Conservation (phyloP, 2,113 vertebrate genomes). For the Microtus pennsylvanicus region DNA sequence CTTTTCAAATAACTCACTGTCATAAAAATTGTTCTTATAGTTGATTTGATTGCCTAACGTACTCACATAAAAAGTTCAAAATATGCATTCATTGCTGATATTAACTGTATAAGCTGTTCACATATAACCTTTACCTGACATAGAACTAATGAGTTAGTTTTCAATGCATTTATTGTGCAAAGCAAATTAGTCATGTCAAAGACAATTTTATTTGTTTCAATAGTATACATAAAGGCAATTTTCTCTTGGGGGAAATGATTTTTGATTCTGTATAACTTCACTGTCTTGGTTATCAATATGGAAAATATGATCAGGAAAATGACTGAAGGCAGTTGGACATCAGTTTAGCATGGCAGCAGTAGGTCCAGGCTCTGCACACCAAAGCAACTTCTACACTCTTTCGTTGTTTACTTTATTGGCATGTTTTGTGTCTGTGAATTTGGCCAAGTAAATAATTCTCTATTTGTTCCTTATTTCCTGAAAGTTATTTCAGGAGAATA, state of each 20-base stretch:
- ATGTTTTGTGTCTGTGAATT: not conserved
- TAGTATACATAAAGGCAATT: conserved; percentile 81
- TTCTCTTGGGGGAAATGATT: conserved; percentile 78
- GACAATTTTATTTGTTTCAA: conserved; percentile 84
- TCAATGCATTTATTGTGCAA: conserved; percentile 81
- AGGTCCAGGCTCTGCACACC: conserved; percentile 47
- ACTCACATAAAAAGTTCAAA: conserved; percentile 80
- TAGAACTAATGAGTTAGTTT: conserved; percentile 84
- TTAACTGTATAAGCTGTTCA: conserved; percentile 72
- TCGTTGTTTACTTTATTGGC: not conserved
- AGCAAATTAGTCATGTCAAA: conserved; percentile 79
- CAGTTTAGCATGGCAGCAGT: conserved; percentile 59
- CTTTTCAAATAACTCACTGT: conserved; percentile 79
- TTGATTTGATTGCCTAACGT: conserved; percentile 81
- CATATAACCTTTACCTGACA: conserved; percentile 76
- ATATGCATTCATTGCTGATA: conserved; percentile 79
- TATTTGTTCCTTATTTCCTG: not conserved
- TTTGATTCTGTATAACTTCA: conserved; percentile 78
- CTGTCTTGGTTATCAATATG: conserved; percentile 74
- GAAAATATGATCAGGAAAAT: conserved; percentile 72
- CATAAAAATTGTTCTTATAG: conserved; percentile 78
- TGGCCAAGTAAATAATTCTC: not conserved
- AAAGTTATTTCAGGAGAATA: not conserved
- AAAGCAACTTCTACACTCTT: not conserved
- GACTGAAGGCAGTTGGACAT: conserved; percentile 76